Conservation (phyloP, 2,113 vertebrate species). For the Catharus fuscescens region DNA sequence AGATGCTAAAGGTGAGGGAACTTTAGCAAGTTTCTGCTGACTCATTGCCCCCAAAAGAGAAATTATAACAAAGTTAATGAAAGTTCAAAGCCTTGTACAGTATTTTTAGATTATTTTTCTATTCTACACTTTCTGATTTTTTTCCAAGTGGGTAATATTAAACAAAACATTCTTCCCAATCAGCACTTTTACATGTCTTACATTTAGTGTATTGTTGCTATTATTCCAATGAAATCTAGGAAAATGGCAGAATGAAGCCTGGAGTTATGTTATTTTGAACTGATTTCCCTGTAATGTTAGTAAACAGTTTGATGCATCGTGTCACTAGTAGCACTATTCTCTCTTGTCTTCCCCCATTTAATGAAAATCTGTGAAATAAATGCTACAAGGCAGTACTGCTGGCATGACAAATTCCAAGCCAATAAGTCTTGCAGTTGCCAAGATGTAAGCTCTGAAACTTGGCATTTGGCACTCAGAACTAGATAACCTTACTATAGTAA, state of each 20-base stretch:
- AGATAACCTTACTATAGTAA: slow-evolving; percentile 52
- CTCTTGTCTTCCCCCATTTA: slow-evolving; percentile 36
- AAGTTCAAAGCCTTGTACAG: neutral
- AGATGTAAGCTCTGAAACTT: slow-evolving; percentile 26
- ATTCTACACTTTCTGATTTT: neutral
- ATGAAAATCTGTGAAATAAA: slow-evolving; percentile 59
- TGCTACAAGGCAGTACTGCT: slow-evolving; percentile 33
- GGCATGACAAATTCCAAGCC: slow-evolving; percentile 48
- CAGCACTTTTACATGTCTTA: neutral
- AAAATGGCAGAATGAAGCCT: neutral
- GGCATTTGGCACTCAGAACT: slow-evolving; percentile 58
- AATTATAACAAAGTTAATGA: neutral
- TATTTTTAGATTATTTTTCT: neutral
- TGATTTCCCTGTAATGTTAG: neutral
- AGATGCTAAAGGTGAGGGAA: neutral
- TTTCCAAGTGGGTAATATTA: neutral
- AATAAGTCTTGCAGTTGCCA: slow-evolving; percentile 51
- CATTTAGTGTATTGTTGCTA: neutral
- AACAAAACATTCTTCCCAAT: neutral
- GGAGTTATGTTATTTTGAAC: neutral
- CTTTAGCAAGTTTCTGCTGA: neutral
- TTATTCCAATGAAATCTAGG: neutral
- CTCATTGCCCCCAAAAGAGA: neutral
- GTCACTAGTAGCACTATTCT: neutral
- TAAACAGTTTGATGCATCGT: slow-evolving; percentile 12